Percentiles rank a stretch among this genome's conserved stretches.
These are phyloP conservation scores for Bombus sylvicola DNA, from an alignment of 1,140 invertebrate genomes.

Conservation along the genomic window DNA sequence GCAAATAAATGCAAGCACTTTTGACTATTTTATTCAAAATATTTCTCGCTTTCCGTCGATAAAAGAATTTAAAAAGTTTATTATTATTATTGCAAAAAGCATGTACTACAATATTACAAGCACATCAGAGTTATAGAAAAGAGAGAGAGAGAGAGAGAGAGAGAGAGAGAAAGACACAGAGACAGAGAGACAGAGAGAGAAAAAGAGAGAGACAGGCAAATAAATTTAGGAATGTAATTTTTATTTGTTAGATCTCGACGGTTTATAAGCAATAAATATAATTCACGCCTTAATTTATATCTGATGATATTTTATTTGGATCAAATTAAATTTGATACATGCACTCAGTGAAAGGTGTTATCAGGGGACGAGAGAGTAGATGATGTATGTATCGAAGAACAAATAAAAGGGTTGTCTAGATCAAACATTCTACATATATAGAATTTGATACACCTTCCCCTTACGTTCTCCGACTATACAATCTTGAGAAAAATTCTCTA, in stretches of 20 bases:
- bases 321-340: conserved; percentile 56
- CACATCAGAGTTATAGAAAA: background rate
- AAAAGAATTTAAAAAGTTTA: background rate
- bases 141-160: background rate
- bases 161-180: too few relatives aligned
- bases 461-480: conserved; percentile 59
- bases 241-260: conserved; percentile 5
- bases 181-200: background rate
- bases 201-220: background rate
- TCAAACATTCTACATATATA: conserved; percentile 61
- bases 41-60: background rate
- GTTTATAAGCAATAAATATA: conserved; percentile 48
- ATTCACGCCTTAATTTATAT: conserved; percentile 33
- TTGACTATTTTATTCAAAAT: conserved; percentile 1
- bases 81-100: background rate
- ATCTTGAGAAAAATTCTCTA: conserved; percentile 52
- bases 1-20: conserved; percentile 12
- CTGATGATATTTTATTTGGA: conserved; percentile 51
- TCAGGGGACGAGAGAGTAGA: conserved; percentile 60
- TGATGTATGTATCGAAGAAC: conserved; percentile 59
- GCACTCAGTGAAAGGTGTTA: conserved; percentile 61
- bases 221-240: conserved; percentile 32
- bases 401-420: conserved; percentile 60
- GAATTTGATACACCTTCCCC: conserved; percentile 48
- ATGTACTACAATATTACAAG: background rate